Evolutionary conservation across 2,797 vertebrate species (phyloP).

Genomic region (Microctenopoma steveboyesi): DNA sequence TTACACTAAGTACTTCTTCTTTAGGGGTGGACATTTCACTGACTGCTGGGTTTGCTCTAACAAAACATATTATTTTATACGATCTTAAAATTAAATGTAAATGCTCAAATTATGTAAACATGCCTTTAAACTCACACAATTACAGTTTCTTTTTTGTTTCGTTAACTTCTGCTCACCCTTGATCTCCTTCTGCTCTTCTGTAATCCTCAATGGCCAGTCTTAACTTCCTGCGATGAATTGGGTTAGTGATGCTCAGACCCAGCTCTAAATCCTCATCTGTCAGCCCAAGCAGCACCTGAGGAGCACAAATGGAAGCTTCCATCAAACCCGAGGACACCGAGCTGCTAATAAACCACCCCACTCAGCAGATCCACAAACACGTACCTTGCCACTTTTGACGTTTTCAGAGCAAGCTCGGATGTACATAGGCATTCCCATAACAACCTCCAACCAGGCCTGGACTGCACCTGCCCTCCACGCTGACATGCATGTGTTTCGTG

Average conservation of each 20-base stretch:
- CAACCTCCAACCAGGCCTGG: constrained; percentile 91
- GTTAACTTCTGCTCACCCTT: constrained; percentile 77
- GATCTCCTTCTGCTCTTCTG: constrained; percentile 85
- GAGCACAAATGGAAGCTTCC: constrained; percentile 25
- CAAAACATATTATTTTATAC: neutral
- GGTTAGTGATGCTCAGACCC: constrained; percentile 85
- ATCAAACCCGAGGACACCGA: neutral
- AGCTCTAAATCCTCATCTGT: constrained; percentile 88
- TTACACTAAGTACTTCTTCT: no score
- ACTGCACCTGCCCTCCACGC: constrained; percentile 88
- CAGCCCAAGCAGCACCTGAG: constrained; percentile 87
- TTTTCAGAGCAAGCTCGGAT: constrained; percentile 87
- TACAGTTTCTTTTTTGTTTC: neutral
- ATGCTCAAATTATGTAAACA: neutral
- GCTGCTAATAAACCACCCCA: neutral
- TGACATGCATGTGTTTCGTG: constrained; percentile 87
- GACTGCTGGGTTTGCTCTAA: neutral
- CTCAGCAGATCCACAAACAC: neutral
- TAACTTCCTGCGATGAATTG: constrained; percentile 89
- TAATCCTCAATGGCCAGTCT: constrained; percentile 91
- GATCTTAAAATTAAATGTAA: neutral
- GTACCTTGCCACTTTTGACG: constrained; percentile 90
- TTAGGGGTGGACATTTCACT: neutral
- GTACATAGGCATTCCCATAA: constrained; percentile 94
- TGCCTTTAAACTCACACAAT: neutral